Percentiles rank a stretch among this genome's conserved stretches.
phyloP scores from a whole-genome alignment of 2,113 vertebrate genomes.

The Rhodinocichla rosea region DNA sequence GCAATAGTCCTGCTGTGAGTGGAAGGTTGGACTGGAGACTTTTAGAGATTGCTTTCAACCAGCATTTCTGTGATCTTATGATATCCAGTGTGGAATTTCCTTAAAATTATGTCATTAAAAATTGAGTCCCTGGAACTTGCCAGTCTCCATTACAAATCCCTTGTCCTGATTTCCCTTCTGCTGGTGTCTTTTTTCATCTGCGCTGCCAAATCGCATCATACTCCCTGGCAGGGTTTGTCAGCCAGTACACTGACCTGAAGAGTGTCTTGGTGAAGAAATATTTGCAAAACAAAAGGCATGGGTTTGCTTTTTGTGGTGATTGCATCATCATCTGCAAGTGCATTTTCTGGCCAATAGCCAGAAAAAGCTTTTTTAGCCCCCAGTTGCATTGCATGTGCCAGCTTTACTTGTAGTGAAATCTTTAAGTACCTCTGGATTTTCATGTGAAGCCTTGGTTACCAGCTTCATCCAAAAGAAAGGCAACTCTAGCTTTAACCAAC shows the following conservation, averaged over 20 bases:
- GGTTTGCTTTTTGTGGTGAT: not conserved
- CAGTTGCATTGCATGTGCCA: not conserved
- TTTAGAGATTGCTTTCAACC: not conserved
- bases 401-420: not conserved
- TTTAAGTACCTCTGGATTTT: not conserved
- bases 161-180: constrained; percentile 46
- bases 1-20: not conserved
- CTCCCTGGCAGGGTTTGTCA: not conserved
- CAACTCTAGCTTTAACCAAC: not conserved
- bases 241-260: not conserved
- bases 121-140: not conserved
- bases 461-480: not conserved
- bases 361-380: not conserved
- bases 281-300: not conserved
- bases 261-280: not conserved
- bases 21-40: constrained; percentile 7
- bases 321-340: not conserved
- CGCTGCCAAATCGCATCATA: not conserved
- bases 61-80: constrained; percentile 50
- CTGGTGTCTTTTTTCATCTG: not conserved
- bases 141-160: constrained; percentile 30
- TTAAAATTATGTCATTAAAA: constrained; percentile 52
- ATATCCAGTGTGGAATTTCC: constrained; percentile 56
- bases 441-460: not conserved
- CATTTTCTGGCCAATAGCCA: not conserved